Evolutionary conservation across 23 tunicate genomes (phyloP).

Genomic region (Trididemnum clinides): DNA sequence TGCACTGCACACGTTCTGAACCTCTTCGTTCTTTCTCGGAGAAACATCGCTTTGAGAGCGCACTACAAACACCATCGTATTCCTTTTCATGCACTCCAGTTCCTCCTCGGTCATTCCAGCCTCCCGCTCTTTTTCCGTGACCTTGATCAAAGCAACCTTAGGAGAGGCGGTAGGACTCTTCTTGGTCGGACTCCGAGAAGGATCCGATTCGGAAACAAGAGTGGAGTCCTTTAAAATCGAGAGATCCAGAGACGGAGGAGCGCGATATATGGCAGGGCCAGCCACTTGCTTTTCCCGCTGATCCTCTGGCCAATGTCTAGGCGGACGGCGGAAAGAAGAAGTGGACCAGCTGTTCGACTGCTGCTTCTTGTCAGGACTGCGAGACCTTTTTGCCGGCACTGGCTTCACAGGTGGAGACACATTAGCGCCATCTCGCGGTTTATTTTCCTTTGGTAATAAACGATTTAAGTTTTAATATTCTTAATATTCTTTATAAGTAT

Average conservation of each 20-base stretch:
- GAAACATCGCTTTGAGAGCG: slow-evolving; percentile 66
- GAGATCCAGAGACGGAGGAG: slow-evolving; percentile 43
- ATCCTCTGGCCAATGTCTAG: slow-evolving; percentile 42
- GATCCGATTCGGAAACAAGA: not conserved
- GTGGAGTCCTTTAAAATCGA: slow-evolving; percentile 31
- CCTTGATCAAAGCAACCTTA: slow-evolving; percentile 32
- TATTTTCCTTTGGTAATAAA: not conserved
- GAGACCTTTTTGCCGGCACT: slow-evolving; percentile 37
- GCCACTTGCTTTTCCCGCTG: not conserved
- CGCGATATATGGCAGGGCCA: not conserved
- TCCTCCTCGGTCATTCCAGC: not conserved
- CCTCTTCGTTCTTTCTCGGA: slow-evolving; percentile 1
- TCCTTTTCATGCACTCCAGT: slow-evolving; percentile 36
- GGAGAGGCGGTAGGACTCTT: slow-evolving; percentile 6
- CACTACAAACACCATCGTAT: slow-evolving; percentile 62
- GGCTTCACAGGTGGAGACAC: slow-evolving; percentile 14
- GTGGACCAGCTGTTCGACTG: slow-evolving; percentile 36
- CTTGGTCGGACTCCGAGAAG: not conserved
- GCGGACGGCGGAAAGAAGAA: slow-evolving; percentile 7
- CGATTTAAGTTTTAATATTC: not conserved
- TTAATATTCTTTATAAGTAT: too few species aligned
- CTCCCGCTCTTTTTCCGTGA: slow-evolving; percentile 17
- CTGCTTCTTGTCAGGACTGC: slow-evolving; percentile 32
- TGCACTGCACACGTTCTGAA: not conserved
- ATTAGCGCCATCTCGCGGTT: not conserved